Base-by-base conservation (phyloP, 2,888 invertebrate species). In the Callyntrura sp. region DNA sequence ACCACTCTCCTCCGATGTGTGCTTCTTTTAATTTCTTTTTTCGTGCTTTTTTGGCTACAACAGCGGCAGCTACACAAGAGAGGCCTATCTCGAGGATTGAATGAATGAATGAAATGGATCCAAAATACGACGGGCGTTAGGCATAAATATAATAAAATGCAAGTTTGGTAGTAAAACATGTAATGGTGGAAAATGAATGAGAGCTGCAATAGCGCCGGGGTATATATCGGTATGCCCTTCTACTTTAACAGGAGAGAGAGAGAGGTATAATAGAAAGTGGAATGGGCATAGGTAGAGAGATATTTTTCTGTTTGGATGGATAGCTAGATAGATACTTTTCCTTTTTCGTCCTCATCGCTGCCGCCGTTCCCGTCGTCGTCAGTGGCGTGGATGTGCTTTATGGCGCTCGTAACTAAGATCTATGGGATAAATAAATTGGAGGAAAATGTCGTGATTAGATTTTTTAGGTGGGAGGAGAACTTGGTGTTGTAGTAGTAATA, bases 351-450 rank as follows among this genome's bases (percentile, higher is more conserved):
- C 55, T 84, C 51, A 28, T 35, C 70, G n/a, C 45, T n/a, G 20
- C 48, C 78, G 55, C 28, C 78, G 20, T 45, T 62, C 62, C 62
- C 81, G 83, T 83, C 83, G 68, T 83, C 83, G 68, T 68, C 83
- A 83, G 62, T 76, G 86, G 86, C 81, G 90, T 81, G 83, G 85
- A 90, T 90, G 89, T 90, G 90, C 90, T 90, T 90, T 90, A 90
- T 90, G 90, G 85, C 48, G 90, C 90, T 90, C 90, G 90, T 90
- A 90, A 90, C 57, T 82, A 90, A 90, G 90, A 90, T 90, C 90
- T 90, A 90, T 90, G 90, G 90, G 90, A 85, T 90, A 90, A 90
- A 90, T 90, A 90, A 90, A 90, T 90, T 90, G 90, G 90, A 90
- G 81, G 90, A 90, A 85, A 90, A 90, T 90, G 90, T 90, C 90